Evolutionary conservation across 2,113 vertebrate species (phyloP).

Genomic region (Deroptyus accipitrinus): DNA sequence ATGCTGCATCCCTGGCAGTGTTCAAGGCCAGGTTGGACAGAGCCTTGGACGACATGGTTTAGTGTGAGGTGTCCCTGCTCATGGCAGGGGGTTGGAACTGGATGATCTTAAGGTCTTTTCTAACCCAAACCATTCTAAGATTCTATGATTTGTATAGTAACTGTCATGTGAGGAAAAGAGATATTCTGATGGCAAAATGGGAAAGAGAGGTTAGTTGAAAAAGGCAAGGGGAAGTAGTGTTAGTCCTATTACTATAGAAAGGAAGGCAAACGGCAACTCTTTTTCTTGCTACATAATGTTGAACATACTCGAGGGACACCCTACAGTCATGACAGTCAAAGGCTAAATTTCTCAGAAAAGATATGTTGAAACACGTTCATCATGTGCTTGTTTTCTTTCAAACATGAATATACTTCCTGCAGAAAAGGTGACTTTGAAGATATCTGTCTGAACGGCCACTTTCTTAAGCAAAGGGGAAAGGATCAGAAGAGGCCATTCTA

Average conservation of each 20-base stretch:
- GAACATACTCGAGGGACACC: background rate
- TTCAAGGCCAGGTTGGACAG: background rate
- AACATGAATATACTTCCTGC: background rate
- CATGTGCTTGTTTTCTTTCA: background rate
- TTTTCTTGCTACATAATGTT: background rate
- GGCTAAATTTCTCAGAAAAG: background rate
- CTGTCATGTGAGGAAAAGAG: background rate
- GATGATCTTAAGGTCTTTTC: background rate
- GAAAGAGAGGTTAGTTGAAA: background rate
- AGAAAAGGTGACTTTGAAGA: background rate
- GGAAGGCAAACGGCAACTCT: background rate
- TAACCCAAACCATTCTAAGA: background rate
- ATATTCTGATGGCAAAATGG: background rate
- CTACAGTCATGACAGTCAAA: background rate
- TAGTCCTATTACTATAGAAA: background rate
- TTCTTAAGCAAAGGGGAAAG: background rate
- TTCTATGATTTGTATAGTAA: background rate
- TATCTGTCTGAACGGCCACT: background rate
- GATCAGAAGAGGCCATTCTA: background rate
- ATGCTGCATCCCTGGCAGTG: background rate
- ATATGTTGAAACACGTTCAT: background rate
- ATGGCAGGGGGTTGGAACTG: background rate
- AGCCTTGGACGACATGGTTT: background rate
- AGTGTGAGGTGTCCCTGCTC: background rate
- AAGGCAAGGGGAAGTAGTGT: background rate